Base-by-base conservation (phyloP, 2,888 invertebrate species). In the Noctua janthe region DNA sequence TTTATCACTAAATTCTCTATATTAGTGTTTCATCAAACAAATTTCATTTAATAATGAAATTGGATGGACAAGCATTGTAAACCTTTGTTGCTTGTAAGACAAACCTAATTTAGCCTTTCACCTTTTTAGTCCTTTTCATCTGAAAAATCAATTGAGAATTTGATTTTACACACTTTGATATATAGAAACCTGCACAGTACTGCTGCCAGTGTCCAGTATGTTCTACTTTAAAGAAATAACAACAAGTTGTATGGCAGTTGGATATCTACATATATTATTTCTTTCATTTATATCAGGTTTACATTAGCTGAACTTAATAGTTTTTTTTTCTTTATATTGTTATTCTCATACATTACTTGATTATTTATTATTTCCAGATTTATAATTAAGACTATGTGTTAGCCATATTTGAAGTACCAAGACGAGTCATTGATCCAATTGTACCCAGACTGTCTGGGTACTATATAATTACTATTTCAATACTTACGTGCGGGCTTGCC, bases 401-500 rank as follows among this genome's bases (percentile, higher is more conserved):
- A 15, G 29, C 17, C n/a, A 29, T 64, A 20, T 11, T 43, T 82
- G 29, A 49, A 54, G 43, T 59, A 56, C 17, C 29, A 1, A 66
- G 3, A 62, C 29, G 13, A 23, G 1, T 66, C 17, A 35, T 35
- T 76, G 1, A 64, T 39, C 47, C 69, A 59, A 69, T 29, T n/a
- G 15, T 29, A 29, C 47, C 43, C 17, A 17, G 8, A 39, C 20
- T 39, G 11, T 70, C 62, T 78, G 17, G 15, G 1, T 67, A 64
- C 3, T 66, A 0, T 23, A 15, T n/a, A 47, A 72, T 54, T 29
- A 29, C 5, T 74, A 20, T 11, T 73, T 39, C 13, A 59, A 67
- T 83, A 95, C 98, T 98, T 97, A 99, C 99, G 98, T 88, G 98
- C 97, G 93, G 98, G 98, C 95, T 98, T 99, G 94, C 99, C 99